These are phyloP conservation scores for Andricus curvator DNA, from an alignment of 2,888 invertebrate species.

Conservation along the genomic window DNA sequence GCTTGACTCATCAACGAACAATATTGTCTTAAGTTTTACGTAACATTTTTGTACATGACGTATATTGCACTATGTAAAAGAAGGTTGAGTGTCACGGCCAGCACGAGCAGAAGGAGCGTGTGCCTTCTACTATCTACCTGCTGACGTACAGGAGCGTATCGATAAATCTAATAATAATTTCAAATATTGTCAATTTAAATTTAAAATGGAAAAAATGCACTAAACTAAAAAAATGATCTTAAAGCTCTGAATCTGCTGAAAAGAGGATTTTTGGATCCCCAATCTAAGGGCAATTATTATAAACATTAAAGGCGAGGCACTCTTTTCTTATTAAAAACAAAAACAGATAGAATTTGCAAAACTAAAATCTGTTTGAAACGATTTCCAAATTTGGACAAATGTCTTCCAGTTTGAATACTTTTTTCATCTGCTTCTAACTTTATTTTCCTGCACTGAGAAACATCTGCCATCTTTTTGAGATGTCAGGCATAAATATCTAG, in stretches of 20 bases:
- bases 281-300: too few species aligned
- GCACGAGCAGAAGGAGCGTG: constrained; percentile 49
- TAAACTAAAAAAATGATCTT: neutral
- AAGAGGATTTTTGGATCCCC: neutral
- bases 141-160: constrained; percentile 51
- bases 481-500: too few species aligned
- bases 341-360: too few species aligned
- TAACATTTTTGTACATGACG: constrained; percentile 36
- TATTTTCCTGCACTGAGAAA: too few species aligned
- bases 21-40: constrained; percentile 40
- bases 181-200: neutral
- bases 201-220: too few species aligned
- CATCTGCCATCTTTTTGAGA: too few species aligned
- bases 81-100: constrained; percentile 68
- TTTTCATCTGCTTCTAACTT: too few species aligned
- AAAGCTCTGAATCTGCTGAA: neutral
- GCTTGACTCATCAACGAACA: constrained; percentile 34
- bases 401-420: too few species aligned
- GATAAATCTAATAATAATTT: neutral
- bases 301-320: too few species aligned
- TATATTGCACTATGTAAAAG: constrained; percentile 45
- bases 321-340: too few species aligned
- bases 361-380: too few species aligned
- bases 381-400: too few species aligned
- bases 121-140: constrained; percentile 57